Conservation (phyloP, 1,140 invertebrate species). For the Laodelphax striatellus region DNA sequence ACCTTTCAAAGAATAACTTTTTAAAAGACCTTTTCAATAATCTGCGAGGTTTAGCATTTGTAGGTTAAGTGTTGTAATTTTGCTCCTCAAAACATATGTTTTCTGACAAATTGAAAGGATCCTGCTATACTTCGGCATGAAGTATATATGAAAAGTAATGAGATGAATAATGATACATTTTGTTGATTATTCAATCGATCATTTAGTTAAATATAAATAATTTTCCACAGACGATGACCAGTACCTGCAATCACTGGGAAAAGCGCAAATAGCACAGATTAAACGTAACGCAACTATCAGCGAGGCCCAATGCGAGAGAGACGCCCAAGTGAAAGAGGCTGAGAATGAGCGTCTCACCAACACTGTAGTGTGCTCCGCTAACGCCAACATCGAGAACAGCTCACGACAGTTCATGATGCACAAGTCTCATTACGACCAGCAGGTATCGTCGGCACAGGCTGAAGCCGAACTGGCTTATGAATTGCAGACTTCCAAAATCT, state of each 20-base stretch:
- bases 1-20: too few relatives aligned
- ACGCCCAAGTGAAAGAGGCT: constrained; percentile 86
- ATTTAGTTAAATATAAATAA: too few relatives aligned
- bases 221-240: constrained; percentile 90
- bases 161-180: too few relatives aligned
- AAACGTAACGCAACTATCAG: constrained; percentile 92
- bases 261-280: constrained; percentile 87
- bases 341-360: constrained; percentile 91
- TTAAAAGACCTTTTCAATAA: too few relatives aligned
- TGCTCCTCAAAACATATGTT: too few relatives aligned
- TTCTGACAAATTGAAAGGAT: too few relatives aligned
- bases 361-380: constrained; percentile 92
- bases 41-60: too few relatives aligned
- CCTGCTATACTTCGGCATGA: too few relatives aligned
- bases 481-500: constrained; percentile 90
- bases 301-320: constrained; percentile 87
- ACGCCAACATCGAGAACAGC: constrained; percentile 93
- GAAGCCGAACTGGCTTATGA: constrained; percentile 92
- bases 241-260: constrained; percentile 86
- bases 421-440: constrained; percentile 90
- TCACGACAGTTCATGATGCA: constrained; percentile 82
- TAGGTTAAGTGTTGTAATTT: too few relatives aligned
- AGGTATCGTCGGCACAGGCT: constrained; percentile 94
- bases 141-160: too few relatives aligned
- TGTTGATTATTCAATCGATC: too few relatives aligned